Base-by-base conservation (phyloP, 2,113 vertebrate species). In the Heterotilapia buettikoferi region DNA sequence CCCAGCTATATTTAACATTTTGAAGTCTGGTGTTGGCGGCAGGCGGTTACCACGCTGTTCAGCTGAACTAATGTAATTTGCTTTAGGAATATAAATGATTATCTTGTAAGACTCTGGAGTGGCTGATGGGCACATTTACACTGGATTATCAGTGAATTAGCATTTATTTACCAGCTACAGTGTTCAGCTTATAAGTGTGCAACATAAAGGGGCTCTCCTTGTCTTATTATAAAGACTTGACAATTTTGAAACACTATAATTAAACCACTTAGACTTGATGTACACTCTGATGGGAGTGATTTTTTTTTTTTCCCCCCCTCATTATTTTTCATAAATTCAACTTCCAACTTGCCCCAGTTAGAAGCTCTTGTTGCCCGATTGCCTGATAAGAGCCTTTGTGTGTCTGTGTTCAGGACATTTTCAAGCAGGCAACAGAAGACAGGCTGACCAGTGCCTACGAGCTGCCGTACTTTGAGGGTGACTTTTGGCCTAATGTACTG, bases 401-500 rank as follows among this genome's bases (percentile, higher is more conserved):
- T 90, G 38, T 93, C 9, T 87, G 43, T 87, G 12, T 93, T 59
- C 91, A 99, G 99, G 98, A 99, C 92, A 99, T 99, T 95, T 99
- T 99, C 95, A 99, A 99, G 94, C 99, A 99, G 94, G 98, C 98
- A 1, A 99, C 98, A 0, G 99, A 99, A 91, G 98, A 99, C 93
- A 96, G 98, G 68, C 95, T 99, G 90, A 99, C 98, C 12, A 99
- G 98, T 92, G 99, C 99, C 94, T 97, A 98, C 84, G 98, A 99
- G 94, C 96, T 99, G 92, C 97, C 99, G 6, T 99, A 99, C 94
- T 99, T 99, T 61, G 99, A 99, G 93, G 99, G 99, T 0, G 99
- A 99, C 96, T 99, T 99, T 95, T 99, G 99, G 99, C 99, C 99
- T 45, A 99, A 99, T 4, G 98, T 99, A 11, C 96, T 99, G 84